phyloP scores from a whole-genome alignment of 2,888 invertebrate genomes.

The Pinctada fucata region DNA sequence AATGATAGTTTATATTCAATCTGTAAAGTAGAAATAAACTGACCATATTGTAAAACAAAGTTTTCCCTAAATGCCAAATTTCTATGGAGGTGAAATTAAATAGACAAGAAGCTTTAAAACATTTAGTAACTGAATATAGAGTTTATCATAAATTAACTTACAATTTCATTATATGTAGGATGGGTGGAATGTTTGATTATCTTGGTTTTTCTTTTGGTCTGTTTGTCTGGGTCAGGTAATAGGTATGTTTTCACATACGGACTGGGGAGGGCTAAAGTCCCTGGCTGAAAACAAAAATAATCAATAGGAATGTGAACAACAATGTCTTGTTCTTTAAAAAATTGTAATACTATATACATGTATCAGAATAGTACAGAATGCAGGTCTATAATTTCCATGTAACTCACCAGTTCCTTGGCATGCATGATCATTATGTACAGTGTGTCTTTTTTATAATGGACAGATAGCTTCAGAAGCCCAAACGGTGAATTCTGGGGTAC shows the following conservation, averaged over 20 bases:
- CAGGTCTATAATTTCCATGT: too few species aligned
- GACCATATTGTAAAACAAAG: neutral
- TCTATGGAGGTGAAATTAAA: neutral
- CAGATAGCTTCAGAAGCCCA: conserved; percentile 87
- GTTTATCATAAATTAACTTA: conserved; percentile 74
- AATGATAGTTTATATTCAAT: conserved; percentile 91
- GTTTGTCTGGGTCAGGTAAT: conserved; percentile 93
- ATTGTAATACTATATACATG: neutral
- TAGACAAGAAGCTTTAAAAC: neutral
- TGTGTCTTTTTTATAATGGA: conserved; percentile 85
- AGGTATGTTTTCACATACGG: conserved; percentile 84
- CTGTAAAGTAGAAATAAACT: conserved; percentile 77
- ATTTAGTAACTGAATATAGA: neutral
- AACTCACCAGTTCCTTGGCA: conserved; percentile 86
- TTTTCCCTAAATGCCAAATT: neutral
- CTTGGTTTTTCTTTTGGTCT: conserved; percentile 96
- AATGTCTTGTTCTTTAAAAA: neutral
- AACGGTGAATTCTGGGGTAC: conserved; percentile 62
- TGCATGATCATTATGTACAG: conserved; percentile 92
- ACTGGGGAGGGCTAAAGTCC: conserved; percentile 73
- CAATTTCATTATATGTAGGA: conserved; percentile 99
- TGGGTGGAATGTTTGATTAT: conserved; percentile 93
- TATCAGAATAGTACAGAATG: neutral
- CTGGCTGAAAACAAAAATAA: conserved; percentile 48
- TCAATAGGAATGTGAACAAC: neutral